phyloP scores from a whole-genome alignment of 1,140 invertebrate genomes.

The Drosophila setifemur region DNA sequence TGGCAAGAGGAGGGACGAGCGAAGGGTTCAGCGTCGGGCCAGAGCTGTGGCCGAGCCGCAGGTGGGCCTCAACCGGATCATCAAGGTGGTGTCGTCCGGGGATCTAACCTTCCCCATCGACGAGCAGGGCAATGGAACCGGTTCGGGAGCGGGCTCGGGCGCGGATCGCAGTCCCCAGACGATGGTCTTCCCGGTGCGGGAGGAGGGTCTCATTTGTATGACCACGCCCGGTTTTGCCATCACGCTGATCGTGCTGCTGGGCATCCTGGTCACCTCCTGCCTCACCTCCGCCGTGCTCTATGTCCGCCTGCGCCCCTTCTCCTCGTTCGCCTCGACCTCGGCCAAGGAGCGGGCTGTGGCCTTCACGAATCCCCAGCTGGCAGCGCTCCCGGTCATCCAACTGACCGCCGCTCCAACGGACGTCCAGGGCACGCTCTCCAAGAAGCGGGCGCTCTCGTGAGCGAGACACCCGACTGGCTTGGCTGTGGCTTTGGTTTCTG shows the following conservation, averaged over 20 bases:
- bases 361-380: constrained; percentile 81
- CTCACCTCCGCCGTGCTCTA: constrained; percentile 92
- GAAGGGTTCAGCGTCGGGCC: constrained; percentile 87
- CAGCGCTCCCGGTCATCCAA: constrained; percentile 56
- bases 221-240: constrained; percentile 94
- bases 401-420: constrained; percentile 61
- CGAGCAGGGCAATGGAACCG: constrained; percentile 83
- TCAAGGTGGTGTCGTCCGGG: constrained; percentile 92
- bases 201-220: constrained; percentile 93
- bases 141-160: constrained; percentile 83
- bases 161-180: constrained; percentile 83
- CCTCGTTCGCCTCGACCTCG: constrained; percentile 82
- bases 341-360: constrained; percentile 84
- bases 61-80: constrained; percentile 92
- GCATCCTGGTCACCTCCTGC: constrained; percentile 91
- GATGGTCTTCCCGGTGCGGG: constrained; percentile 87
- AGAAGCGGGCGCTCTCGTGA: constrained; percentile 75
- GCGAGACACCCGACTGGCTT: constrained; percentile 12
- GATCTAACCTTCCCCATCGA: constrained; percentile 92
- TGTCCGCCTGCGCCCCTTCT: constrained; percentile 88
- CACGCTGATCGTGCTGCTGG: constrained; percentile 90
- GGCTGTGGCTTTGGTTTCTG: constrained; percentile 5
- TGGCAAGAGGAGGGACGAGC: constrained; percentile 88
- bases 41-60: constrained; percentile 85
- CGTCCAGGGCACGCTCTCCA: constrained; percentile 63